A percentile compares a stretch with the other conserved stretches of the same genome.
These are phyloP conservation scores for Bellardia pandia DNA, from an alignment of 2,888 invertebrate genomes.

Conservation along the genomic window DNA sequence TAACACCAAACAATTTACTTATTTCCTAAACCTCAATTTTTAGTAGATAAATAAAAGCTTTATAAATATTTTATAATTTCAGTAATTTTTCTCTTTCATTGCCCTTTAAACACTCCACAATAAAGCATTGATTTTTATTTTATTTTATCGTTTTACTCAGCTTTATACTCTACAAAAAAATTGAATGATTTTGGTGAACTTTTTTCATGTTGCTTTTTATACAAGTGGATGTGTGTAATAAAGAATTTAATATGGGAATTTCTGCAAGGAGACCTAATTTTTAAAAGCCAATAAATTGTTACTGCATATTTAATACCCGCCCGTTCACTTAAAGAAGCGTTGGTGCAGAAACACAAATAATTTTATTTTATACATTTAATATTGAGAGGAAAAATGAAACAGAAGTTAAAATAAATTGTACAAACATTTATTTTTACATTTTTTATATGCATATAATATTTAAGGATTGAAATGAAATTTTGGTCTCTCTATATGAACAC, in stretches of 20 bases:
- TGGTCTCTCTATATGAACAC: not conserved
- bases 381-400: not conserved
- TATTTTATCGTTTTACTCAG: not conserved
- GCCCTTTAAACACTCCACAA: conserved; percentile 1
- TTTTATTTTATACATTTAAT: conserved; percentile 6
- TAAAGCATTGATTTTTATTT: conserved; percentile 23
- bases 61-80: conserved; percentile 4
- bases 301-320: not conserved
- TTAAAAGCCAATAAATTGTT: conserved; percentile 29
- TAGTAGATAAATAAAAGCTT: not conserved
- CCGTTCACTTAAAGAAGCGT: conserved; percentile 20
- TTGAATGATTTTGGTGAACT: not conserved
- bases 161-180: not conserved
- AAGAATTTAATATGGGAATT: conserved; percentile 20
- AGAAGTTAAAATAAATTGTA: conserved; percentile 19
- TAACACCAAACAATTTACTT: too few species aligned
- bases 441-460: conserved; percentile 6
- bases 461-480: conserved; percentile 4
- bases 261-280: conserved; percentile 19
- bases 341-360: not conserved
- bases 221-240: not conserved
- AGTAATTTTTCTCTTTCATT: conserved; percentile 14
- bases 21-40: too few species aligned
- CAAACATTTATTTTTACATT: conserved; percentile 13
- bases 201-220: not conserved